A percentile compares a stretch with the other conserved stretches of the same genome.
These are phyloP conservation scores for Dromococcyx pavoninus DNA, from an alignment of 2,797 vertebrate species.

Conservation along the genomic window DNA sequence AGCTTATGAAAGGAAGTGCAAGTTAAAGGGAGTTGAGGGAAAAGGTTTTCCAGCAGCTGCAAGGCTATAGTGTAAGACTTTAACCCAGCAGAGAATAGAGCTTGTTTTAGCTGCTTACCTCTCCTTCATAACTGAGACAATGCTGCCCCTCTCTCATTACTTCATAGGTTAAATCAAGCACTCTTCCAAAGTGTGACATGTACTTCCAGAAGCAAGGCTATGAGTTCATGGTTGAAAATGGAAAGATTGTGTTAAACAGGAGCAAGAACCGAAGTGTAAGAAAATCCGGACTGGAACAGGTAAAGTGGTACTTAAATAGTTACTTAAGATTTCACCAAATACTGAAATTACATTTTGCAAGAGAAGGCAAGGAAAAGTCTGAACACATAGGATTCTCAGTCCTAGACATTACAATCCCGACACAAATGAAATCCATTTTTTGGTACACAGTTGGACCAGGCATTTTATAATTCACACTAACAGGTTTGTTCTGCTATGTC, in stretches of 20 bases:
- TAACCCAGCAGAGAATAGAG: background rate
- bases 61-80: background rate
- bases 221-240: slow-evolving; percentile 81
- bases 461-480: background rate
- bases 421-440: background rate
- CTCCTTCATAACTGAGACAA: background rate
- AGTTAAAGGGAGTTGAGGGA: background rate
- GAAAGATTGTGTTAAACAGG: slow-evolving; percentile 80
- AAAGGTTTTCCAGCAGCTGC: background rate
- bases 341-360: background rate
- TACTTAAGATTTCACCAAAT: background rate
- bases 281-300: slow-evolving; percentile 48
- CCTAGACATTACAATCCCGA: background rate
- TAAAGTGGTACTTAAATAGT: background rate
- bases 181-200: slow-evolving; percentile 80
- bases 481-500: background rate
- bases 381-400: background rate
- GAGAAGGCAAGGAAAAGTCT: background rate
- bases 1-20: slow-evolving; percentile 12
- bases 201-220: slow-evolving; percentile 84
- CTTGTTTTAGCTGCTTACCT: background rate
- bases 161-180: slow-evolving; percentile 73
- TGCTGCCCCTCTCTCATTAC: background rate
- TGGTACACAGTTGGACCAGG: background rate
- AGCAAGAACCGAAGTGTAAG: slow-evolving; percentile 67